These are phyloP conservation scores for Muscicapa comitata DNA, from an alignment of 2,797 vertebrate genomes.

Conservation along the genomic window DNA sequence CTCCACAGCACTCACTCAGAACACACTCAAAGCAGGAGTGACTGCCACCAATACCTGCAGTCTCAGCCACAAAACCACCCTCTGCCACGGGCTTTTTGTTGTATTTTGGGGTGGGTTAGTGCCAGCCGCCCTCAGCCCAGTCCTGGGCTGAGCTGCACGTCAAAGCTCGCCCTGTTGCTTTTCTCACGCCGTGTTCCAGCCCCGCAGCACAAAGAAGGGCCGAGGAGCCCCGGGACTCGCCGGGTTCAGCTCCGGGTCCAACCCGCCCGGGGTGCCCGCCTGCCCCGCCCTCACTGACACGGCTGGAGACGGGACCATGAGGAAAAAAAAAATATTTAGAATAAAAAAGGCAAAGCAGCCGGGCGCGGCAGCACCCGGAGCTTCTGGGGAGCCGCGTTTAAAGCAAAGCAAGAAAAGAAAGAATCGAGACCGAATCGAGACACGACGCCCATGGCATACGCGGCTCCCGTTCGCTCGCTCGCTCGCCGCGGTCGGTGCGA, in stretches of 20 bases:
- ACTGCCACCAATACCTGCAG: neutral
- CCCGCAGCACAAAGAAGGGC: neutral
- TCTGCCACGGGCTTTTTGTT: neutral
- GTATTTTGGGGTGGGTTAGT: neutral
- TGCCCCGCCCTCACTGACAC: neutral
- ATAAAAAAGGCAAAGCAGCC: neutral
- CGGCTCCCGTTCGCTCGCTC: neutral
- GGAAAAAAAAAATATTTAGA: rapidly evolving
- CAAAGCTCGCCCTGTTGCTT: neutral
- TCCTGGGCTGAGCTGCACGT: neutral
- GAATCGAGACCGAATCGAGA: neutral
- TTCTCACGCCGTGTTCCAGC: neutral
- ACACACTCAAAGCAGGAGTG: neutral
- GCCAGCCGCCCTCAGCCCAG: neutral
- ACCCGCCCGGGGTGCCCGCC: neutral
- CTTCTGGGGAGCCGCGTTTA: neutral
- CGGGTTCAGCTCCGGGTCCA: neutral
- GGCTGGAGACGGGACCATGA: rapidly evolving
- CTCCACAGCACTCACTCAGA: neutral
- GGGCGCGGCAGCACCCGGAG: neutral
- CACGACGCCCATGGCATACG: neutral
- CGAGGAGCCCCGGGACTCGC: neutral
- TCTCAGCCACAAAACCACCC: neutral
- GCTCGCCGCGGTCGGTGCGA: neutral
- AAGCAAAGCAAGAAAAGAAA: neutral